phyloP scores from a whole-genome alignment of 35 echinoderm and acorn worm genomes.

The Stichopus chloronotus region DNA sequence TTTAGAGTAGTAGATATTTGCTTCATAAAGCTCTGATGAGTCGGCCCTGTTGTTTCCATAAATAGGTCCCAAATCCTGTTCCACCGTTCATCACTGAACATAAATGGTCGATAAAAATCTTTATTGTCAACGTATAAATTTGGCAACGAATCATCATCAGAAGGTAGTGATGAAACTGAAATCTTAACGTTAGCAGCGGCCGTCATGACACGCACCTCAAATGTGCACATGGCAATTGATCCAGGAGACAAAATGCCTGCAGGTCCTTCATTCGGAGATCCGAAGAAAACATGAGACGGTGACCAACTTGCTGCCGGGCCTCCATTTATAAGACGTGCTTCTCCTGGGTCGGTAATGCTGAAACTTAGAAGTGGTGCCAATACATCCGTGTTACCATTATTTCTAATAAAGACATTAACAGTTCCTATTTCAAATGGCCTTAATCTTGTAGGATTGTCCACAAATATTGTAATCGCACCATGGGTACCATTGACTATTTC shows the following conservation, averaged over 20 bases:
- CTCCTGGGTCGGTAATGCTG: slow-evolving; percentile 3
- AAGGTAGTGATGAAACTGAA: slow-evolving; percentile 27
- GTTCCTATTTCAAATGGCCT: slow-evolving; percentile 13
- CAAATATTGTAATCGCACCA: not conserved
- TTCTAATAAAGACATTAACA: not conserved
- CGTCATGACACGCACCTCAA: not conserved
- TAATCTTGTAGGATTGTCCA: slow-evolving; percentile 16
- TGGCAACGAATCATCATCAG: not conserved
- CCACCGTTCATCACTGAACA: slow-evolving; percentile 33
- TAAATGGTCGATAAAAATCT: slow-evolving; percentile 31
- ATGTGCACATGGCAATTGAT: not conserved
- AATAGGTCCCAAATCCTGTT: slow-evolving; percentile 37
- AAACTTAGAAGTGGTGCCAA: not conserved
- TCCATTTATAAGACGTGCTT: slow-evolving; percentile 18
- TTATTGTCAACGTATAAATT: slow-evolving; percentile 28
- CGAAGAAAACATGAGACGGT: slow-evolving; percentile 4
- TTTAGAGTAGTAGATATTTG: slow-evolving; percentile 34
- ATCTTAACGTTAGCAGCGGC: not conserved
- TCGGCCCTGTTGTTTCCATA: slow-evolving; percentile 13
- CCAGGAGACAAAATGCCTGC: slow-evolving; percentile 32
- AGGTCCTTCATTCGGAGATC: slow-evolving; percentile 14
- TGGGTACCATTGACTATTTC: not conserved
- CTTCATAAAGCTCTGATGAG: slow-evolving; percentile 8
- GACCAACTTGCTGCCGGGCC: not conserved
- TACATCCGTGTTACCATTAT: slow-evolving; percentile 30